Conservation (phyloP, 2,888 invertebrate species). For the Drosophila mercatorum region DNA sequence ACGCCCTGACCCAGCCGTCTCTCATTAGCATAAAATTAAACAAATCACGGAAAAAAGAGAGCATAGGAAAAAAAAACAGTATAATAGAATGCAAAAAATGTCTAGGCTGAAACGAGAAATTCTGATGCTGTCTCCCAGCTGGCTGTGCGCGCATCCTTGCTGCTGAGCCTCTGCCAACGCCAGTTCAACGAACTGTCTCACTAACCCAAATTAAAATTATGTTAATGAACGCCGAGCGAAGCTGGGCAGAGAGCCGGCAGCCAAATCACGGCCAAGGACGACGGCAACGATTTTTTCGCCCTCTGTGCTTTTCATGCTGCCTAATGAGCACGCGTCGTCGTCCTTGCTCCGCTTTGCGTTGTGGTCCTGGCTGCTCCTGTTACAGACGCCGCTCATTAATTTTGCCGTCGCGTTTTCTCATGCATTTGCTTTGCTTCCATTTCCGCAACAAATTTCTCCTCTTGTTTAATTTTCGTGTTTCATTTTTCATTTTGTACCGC, state of each 20-base stretch:
- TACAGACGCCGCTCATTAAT: conserved; percentile 66
- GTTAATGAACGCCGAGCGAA: conserved; percentile 73
- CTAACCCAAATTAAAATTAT: conserved; percentile 84
- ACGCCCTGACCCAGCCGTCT: conserved; percentile 45
- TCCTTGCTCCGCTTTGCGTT: conserved; percentile 25
- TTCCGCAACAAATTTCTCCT: conserved; percentile 70
- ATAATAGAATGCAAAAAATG: conserved; percentile 21
- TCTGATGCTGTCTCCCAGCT: conserved; percentile 64
- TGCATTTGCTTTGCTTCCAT: conserved; percentile 54
- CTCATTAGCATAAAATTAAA: conserved; percentile 80
- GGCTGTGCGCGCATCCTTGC: conserved; percentile 42
- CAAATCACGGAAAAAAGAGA: conserved; percentile 15
- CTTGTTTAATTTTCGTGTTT: conserved; percentile 75
- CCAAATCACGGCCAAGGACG: conserved; percentile 82
- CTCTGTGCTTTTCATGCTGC: conserved; percentile 68
- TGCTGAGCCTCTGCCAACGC: conserved; percentile 14
- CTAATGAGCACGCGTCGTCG: conserved; percentile 64
- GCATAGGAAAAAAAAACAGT: background rate
- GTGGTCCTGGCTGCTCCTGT: conserved; percentile 44
- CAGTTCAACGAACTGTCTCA: conserved; percentile 79
- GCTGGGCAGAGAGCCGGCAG: conserved; percentile 33
- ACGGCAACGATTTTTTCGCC: conserved; percentile 44
- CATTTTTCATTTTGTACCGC: conserved; percentile 76
- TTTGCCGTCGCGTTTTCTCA: conserved; percentile 66
- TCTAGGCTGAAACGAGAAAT: conserved; percentile 32